A percentile compares a stretch with the other conserved stretches of the same genome.
Evolutionary conservation across 2,888 invertebrate genomes (phyloP).

Genomic region (Himalopsyche kuldschensis): DNA sequence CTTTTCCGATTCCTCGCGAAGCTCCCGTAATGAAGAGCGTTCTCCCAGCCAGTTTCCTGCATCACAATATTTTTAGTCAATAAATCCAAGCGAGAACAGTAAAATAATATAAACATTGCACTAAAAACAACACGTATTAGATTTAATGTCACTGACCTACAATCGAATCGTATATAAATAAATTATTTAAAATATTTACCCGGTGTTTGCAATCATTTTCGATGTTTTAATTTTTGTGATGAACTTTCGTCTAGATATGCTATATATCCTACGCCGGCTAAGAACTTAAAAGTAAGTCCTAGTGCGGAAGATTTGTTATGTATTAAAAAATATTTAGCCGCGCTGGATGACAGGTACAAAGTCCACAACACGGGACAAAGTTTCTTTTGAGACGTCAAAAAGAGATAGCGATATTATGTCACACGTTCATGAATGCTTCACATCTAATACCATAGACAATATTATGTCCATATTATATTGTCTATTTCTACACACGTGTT

Average conservation of each 20-base stretch:
- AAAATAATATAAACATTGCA: neutral
- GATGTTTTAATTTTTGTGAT: neutral
- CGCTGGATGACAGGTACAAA: conserved; percentile 31
- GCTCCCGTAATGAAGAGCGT: conserved; percentile 96
- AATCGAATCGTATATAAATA: neutral
- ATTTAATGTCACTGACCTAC: conserved; percentile 15
- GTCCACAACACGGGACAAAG: conserved; percentile 25
- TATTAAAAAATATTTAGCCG: neutral
- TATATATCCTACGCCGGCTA: neutral
- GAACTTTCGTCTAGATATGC: neutral
- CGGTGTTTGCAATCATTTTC: conserved; percentile 35
- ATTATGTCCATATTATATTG: no score
- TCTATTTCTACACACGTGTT: neutral
- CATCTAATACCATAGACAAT: no score
- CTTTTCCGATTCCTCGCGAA: conserved; percentile 94
- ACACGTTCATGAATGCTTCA: conserved; percentile 65
- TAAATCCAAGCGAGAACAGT: neutral
- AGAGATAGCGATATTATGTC: conserved; percentile 76
- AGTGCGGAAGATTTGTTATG: neutral
- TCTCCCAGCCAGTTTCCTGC: conserved; percentile 72
- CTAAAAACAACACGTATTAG: neutral
- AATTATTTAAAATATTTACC: conserved; percentile 17
- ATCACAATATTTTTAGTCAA: conserved; percentile 4
- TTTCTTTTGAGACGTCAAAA: conserved; percentile 52
- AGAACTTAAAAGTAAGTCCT: neutral